Evolutionary conservation across 2,113 vertebrate species (phyloP).

Genomic region (Aegithalos caudatus): DNA sequence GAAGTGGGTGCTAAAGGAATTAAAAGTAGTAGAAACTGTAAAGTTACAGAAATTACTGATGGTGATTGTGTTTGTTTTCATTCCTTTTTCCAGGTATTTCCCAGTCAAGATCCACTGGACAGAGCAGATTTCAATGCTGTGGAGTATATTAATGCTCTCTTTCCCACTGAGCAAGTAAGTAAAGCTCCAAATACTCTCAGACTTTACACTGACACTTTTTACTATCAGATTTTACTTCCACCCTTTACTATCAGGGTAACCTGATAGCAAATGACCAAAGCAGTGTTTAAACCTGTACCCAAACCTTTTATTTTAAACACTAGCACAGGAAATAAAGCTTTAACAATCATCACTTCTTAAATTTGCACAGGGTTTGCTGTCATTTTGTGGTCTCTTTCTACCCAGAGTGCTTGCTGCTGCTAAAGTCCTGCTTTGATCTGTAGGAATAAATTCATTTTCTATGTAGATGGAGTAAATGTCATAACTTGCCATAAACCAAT

Average conservation of each 20-base stretch:
- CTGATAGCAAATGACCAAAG: not conserved
- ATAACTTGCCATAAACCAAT: not conserved
- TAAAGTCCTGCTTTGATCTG: not conserved
- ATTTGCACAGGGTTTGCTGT: not conserved
- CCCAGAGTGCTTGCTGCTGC: not conserved
- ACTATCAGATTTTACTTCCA: not conserved
- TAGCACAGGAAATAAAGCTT: not conserved
- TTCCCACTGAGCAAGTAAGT: conserved; percentile 94
- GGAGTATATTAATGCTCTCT: conserved; percentile 96
- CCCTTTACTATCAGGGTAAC: not conserved
- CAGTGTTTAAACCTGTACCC: not conserved
- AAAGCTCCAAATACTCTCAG: not conserved
- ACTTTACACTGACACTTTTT: not conserved
- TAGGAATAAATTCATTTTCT: not conserved
- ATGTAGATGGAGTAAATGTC: not conserved
- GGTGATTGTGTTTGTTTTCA: not conserved
- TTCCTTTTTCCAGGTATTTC: conserved; percentile 83
- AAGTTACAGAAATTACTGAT: not conserved
- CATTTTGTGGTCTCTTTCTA: not conserved
- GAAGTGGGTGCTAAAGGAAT: not conserved
- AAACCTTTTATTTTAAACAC: not conserved
- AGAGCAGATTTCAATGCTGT: conserved; percentile 96
- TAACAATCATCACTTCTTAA: not conserved
- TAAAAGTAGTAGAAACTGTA: not conserved
- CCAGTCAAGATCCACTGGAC: conserved; percentile 95